phyloP scores from a whole-genome alignment of 2,113 vertebrate species.

The Heliornis fulica region DNA sequence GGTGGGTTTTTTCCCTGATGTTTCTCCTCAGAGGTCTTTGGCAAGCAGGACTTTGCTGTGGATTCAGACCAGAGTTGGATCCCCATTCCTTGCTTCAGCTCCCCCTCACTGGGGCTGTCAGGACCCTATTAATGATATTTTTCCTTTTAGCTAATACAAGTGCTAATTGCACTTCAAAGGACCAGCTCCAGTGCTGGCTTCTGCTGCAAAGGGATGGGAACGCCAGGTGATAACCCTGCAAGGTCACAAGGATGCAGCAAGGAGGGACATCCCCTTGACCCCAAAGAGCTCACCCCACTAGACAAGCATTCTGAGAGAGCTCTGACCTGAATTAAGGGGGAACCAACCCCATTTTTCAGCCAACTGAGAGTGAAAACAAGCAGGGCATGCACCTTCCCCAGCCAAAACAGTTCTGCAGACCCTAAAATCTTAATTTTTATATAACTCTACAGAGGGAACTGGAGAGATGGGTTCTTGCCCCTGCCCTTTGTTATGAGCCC shows the following conservation, averaged over 20 bases:
- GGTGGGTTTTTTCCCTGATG: accelerated
- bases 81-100: neutral
- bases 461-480: neutral
- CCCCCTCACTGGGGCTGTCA: neutral
- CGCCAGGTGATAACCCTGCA: neutral
- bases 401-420: neutral
- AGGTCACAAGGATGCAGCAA: neutral
- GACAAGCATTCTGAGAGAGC: accelerated
- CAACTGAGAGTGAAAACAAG: neutral
- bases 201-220: neutral
- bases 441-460: neutral
- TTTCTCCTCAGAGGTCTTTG: neutral
- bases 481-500: neutral
- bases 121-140: neutral
- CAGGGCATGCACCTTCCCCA: accelerated
- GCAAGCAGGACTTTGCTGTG: neutral
- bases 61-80: neutral
- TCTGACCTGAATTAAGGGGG: neutral
- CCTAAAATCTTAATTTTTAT: neutral
- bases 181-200: neutral
- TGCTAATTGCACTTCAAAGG: neutral
- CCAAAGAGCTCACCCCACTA: neutral
- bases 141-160: neutral
- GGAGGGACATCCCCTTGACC: no score
- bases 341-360: neutral